Base-by-base conservation (phyloP, 2,888 invertebrate species). In the Trilocha varians region DNA sequence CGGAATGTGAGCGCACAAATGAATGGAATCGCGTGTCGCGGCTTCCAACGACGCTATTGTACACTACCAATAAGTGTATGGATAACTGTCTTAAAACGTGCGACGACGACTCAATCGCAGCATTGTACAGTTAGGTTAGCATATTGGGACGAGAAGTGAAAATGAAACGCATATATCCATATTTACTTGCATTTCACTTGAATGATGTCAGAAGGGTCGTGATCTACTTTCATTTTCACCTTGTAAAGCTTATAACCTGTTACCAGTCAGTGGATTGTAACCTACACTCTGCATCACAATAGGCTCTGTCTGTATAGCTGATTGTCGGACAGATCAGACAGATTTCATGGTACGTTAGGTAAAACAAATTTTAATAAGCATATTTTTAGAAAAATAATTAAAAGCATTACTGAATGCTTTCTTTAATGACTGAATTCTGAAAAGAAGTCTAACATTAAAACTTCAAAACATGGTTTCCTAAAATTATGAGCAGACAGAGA, bases 51-150 rank as follows among this genome's bases (percentile, higher is more conserved):
- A 62, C 52, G 57, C 61, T 62, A 71, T 70, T 72, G 73, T 75
- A 62, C 73, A 74, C 66, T 68, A 62, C 67, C 68, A 63, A 63
- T 70, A 65, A 60, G 65, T 72, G 68, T 63, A 65, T 70, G 72
- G 65, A 59, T 71, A 69, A 60, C 59, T 53, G 68, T 70, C 63
- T 62, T 58, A 58, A 67, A 62, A 43, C 58, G 55, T 51, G 59
- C 60, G 47, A 48, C 53, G 51, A 57, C 54, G 36, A 13, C 37
- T 36, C 50, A 56, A 55, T 57, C 62, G 54, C 46, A 49, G 63
- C 53, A 55, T 57, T 69, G 67, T 75, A 80, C 82, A 70, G 80
- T 79, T 80, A 79, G 52, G 52, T 62, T 51, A 51, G 55, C 56
- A 61, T 59, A 63, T 64, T 65, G 54, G 61, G 55, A 57, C 48